Percentiles rank a stretch among this genome's conserved stretches.
Conservation (phyloP, 2,888 invertebrate genomes). For the Frankliniella fusca region DNA sequence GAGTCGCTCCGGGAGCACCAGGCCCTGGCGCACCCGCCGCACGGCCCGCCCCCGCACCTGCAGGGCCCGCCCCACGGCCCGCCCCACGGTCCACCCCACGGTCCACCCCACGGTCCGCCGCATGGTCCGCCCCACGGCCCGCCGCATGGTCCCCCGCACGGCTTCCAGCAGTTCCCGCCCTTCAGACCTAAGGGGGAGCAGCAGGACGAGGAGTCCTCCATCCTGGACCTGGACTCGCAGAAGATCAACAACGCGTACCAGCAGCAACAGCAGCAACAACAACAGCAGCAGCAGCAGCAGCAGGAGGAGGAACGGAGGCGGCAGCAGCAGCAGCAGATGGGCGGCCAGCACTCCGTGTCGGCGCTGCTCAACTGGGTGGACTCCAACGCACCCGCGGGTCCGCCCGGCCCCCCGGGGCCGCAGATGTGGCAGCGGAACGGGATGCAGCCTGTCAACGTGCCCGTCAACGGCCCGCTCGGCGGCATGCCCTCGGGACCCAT, state of each 20-base stretch:
- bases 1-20: slow-evolving; percentile 71
- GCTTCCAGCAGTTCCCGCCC: slow-evolving; percentile 32
- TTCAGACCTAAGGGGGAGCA: slow-evolving; percentile 50
- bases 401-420: slow-evolving; percentile 34
- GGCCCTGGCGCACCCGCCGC: slow-evolving; percentile 59
- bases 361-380: slow-evolving; percentile 35
- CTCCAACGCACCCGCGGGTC: slow-evolving; percentile 33
- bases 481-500: slow-evolving; percentile 27
- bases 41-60: slow-evolving; percentile 20
- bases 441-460: slow-evolving; percentile 32
- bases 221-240: slow-evolving; percentile 82
- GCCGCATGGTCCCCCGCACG: not conserved
- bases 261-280: slow-evolving; percentile 50
- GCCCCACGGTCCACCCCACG: slow-evolving; percentile 35
- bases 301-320: slow-evolving; percentile 44
- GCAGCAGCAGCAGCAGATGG: slow-evolving; percentile 40
- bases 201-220: slow-evolving; percentile 59
- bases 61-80: slow-evolving; percentile 39
- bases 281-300: slow-evolving; percentile 43
- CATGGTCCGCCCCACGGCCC: slow-evolving; percentile 33
- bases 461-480: slow-evolving; percentile 36
- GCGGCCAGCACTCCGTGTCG: slow-evolving; percentile 32
- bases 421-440: slow-evolving; percentile 38
- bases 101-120: slow-evolving; percentile 37
- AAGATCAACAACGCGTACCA: slow-evolving; percentile 62